Evolutionary conservation across 2,113 vertebrate species (phyloP).

Genomic region (Salvelinus sp.): DNA sequence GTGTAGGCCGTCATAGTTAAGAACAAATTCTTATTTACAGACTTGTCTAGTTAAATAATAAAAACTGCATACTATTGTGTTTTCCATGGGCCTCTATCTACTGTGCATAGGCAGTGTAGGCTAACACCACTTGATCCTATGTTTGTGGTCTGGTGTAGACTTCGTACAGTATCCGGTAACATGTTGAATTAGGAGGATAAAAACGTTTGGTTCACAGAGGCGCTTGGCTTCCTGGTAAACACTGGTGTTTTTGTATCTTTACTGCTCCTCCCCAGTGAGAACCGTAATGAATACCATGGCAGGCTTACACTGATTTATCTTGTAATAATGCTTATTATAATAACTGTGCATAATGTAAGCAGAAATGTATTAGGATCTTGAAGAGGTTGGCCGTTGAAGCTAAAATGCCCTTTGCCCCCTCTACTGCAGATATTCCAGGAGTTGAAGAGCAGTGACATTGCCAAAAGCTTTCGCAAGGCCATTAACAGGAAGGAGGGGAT

Average conservation of each 20-base stretch:
- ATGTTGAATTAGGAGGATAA: neutral
- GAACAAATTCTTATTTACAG: no score
- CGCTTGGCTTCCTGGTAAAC: neutral
- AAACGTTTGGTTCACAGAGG: neutral
- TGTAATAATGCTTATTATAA: no score
- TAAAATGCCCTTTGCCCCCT: no score
- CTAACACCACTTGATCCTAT: constrained; percentile 17
- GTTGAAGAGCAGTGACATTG: constrained; percentile 82
- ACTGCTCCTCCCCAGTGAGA: neutral
- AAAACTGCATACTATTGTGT: constrained; percentile 3
- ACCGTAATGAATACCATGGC: no score
- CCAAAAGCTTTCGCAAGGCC: constrained; percentile 84
- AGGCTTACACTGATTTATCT: no score
- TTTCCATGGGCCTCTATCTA: constrained; percentile 4
- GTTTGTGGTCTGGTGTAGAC: constrained; percentile 19
- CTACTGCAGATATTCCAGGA: constrained; percentile 83
- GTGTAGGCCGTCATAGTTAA: no score
- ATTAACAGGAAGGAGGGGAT: constrained; percentile 93
- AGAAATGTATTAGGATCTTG: neutral
- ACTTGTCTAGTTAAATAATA: no score
- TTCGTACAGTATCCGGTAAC: neutral
- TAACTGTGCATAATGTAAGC: no score
- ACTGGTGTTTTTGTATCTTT: neutral
- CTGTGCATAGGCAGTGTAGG: neutral
- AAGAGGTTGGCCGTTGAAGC: neutral